These are phyloP conservation scores for Bellardia bayeri DNA, from an alignment of 2,888 invertebrate species.

Conservation along the genomic window DNA sequence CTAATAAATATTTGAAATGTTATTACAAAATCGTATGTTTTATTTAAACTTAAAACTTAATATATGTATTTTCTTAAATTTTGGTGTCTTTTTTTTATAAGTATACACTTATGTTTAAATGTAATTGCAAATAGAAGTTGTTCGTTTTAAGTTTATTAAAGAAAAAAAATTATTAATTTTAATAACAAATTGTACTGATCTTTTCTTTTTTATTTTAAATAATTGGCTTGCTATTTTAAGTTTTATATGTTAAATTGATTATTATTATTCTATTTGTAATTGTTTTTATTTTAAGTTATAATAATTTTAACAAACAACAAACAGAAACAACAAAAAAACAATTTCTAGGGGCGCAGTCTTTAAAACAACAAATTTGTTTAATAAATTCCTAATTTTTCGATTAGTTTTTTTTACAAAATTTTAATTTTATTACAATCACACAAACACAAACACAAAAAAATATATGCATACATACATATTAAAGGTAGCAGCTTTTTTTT, in stretches of 20 bases:
- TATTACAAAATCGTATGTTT: constrained; percentile 55
- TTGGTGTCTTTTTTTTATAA: constrained; percentile 64
- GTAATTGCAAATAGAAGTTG: constrained; percentile 53
- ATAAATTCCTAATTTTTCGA: constrained; percentile 32
- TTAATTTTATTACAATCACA: background rate
- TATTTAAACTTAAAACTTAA: background rate
- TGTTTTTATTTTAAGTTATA: constrained; percentile 69
- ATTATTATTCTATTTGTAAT: constrained; percentile 69
- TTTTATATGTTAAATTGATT: constrained; percentile 68
- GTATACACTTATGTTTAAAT: background rate
- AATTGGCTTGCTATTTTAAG: constrained; percentile 64
- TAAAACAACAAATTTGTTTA: constrained; percentile 46
- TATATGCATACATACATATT: constrained; percentile 2
- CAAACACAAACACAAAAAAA: background rate
- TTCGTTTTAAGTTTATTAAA: constrained; percentile 50
- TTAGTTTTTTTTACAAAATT: constrained; percentile 29
- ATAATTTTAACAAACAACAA: constrained; percentile 17
- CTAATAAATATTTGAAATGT: too few relatives aligned
- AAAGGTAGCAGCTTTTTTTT: constrained; percentile 44
- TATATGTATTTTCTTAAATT: constrained; percentile 47
- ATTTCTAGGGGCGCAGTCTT: constrained; percentile 50
- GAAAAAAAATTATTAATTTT: background rate
- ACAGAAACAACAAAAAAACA: constrained; percentile 25
- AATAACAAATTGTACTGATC: constrained; percentile 70
- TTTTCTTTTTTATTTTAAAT: constrained; percentile 52